phyloP scores from a whole-genome alignment of 1,140 invertebrate genomes.

The Drosophila micromelanica region DNA sequence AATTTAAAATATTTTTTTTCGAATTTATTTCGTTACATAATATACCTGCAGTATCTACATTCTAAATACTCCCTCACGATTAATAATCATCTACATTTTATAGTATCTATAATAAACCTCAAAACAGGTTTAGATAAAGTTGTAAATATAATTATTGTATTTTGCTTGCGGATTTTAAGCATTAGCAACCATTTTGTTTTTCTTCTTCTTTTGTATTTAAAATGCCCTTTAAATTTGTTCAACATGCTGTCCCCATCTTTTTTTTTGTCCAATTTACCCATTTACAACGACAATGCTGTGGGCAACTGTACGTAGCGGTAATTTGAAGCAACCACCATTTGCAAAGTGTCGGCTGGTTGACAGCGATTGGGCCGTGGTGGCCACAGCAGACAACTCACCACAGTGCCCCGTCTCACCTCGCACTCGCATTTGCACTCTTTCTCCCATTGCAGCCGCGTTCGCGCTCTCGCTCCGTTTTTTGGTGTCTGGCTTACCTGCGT shows the following conservation, averaged over 20 bases:
- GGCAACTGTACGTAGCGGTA: slow-evolving; percentile 28
- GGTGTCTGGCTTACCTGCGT: slow-evolving; percentile 58
- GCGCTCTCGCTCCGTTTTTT: not conserved
- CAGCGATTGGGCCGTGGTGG: slow-evolving; percentile 34
- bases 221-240: too few relatives aligned
- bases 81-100: too few relatives aligned
- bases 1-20: too few relatives aligned
- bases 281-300: not conserved
- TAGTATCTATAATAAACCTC: too few relatives aligned
- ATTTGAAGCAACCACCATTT: slow-evolving; percentile 52
- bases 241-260: not conserved
- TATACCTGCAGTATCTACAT: too few relatives aligned
- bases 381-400: slow-evolving; percentile 29
- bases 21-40: too few relatives aligned
- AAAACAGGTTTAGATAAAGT: too few relatives aligned
- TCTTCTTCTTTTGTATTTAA: too few relatives aligned
- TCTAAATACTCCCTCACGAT: too few relatives aligned
- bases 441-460: not conserved
- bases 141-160: too few relatives aligned
- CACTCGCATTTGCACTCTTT: not conserved
- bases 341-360: slow-evolving; percentile 26
- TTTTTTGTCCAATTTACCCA: not conserved
- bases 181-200: too few relatives aligned
- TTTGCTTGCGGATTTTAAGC: too few relatives aligned
- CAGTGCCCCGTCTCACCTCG: slow-evolving; percentile 1